Evolutionary conservation across 2,797 vertebrate species (phyloP).

Genomic region (Caiman crocodilus): DNA sequence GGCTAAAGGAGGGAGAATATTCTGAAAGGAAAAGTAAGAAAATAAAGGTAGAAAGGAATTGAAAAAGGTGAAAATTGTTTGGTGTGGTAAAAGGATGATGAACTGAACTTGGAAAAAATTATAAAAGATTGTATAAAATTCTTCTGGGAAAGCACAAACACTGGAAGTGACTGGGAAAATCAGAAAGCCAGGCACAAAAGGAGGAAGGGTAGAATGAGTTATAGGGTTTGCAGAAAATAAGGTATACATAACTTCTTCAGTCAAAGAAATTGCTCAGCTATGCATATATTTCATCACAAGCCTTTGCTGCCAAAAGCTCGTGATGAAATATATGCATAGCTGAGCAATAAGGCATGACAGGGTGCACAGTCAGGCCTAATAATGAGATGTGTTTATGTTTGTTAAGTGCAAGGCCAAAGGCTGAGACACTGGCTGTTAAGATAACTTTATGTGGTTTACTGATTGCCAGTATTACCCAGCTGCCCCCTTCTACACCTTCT

Average conservation of each 20-base stretch:
- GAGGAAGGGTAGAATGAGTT: background rate
- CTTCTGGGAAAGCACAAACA: background rate
- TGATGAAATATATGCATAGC: background rate
- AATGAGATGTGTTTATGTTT: background rate
- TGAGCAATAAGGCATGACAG: background rate
- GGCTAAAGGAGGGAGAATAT: background rate
- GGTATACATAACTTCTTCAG: background rate
- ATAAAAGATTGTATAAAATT: background rate
- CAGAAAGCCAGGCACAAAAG: background rate
- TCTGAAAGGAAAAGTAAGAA: background rate
- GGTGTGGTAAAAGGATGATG: background rate
- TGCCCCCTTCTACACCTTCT: background rate
- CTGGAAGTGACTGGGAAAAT: background rate
- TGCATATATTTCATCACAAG: no score
- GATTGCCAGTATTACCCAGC: background rate
- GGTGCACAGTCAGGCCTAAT: background rate
- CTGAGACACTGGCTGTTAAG: background rate
- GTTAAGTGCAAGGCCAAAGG: background rate
- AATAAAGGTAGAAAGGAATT: background rate
- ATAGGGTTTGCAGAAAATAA: background rate
- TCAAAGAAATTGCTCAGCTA: background rate
- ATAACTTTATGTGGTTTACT: background rate
- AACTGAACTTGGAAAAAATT: background rate
- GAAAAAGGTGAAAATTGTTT: background rate
- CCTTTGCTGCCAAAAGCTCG: background rate